Evolutionary conservation across 2,888 invertebrate genomes (phyloP), one percentile per base, ranked within the genome.

Genomic region (Spatulosminthurus flaviceps): DNA sequence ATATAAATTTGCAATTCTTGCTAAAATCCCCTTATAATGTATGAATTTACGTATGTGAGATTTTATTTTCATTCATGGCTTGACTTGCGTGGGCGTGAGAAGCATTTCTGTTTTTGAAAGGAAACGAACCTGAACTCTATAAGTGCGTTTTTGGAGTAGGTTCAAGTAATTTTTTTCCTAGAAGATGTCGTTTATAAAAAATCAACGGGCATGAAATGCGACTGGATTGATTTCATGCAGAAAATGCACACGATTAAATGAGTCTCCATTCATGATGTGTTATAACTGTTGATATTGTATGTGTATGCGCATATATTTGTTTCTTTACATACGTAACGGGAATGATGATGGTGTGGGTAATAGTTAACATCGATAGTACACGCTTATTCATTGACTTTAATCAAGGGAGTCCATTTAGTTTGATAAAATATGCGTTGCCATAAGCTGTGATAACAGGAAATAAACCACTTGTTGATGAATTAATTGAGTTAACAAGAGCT

Each of bases 391-490:
- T 51, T 51, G 51, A 51, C 5, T 28, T 28, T 67, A 26, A 67
- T 67, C 26, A 67, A 67, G 67, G 29, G 67, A 67, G 24, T 19
- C 51, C 26, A 67, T 51, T 67, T 67, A 67, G 29, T 24, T 19
- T 22, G 67, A 67, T 67, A 26, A 67, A 67, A 67, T 67, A 67
- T 67, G 67, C 67, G 67, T 67, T 67, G 67, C 28, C 67, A 29
- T 67, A 26, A 67, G 67, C 67, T 67, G 51, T n/a, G 16, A 51
- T 51, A 51, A 51, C 51, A 51, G 51, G 51, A 51, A 51, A 51
- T 51, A 51, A 51, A 51, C 51, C n/a, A 51, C 51, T 51, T 51
- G 51, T 51, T 51, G 51, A 51, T 51, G 51, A 51, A 51, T 51
- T 51, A 51, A 51, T 51, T 51, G 51, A 51, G 51, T 51, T 51